These are phyloP conservation scores for Rhineura floridana DNA, from an alignment of 2,113 vertebrate genomes.

Conservation along the genomic window DNA sequence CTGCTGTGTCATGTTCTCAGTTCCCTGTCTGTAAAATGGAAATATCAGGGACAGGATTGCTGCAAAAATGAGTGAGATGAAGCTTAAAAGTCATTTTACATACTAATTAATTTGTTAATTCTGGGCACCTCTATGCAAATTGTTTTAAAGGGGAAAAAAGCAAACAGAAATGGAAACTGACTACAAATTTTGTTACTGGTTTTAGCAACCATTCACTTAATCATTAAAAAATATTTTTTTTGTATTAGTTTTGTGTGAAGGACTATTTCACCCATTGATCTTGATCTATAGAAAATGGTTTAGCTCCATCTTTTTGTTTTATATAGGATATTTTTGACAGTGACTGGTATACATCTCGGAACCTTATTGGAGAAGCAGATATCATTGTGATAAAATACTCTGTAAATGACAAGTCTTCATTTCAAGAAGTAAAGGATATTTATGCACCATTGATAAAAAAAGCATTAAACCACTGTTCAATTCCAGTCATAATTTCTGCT, in stretches of 20 bases:
- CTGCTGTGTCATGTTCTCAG: background rate
- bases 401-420: slow-evolving; percentile 92
- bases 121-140: background rate
- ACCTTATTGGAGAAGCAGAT: slow-evolving; percentile 89
- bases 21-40: background rate
- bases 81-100: background rate
- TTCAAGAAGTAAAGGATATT: slow-evolving; percentile 90
- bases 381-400: slow-evolving; percentile 96
- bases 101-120: background rate
- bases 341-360: slow-evolving; percentile 90
- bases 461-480: slow-evolving; percentile 84
- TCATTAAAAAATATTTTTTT: slow-evolving; percentile 1
- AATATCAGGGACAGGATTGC: background rate
- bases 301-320: slow-evolving; percentile 50
- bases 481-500: slow-evolving; percentile 93
- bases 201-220: background rate
- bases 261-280: background rate
- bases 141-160: background rate
- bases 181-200: background rate
- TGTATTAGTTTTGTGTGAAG: slow-evolving; percentile 18
- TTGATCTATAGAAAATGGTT: slow-evolving; percentile 9
- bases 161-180: background rate
- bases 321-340: slow-evolving; percentile 91
- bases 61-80: background rate
- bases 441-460: slow-evolving; percentile 92